These are phyloP conservation scores for Crioceris asparagi DNA, from an alignment of 2,888 invertebrate species.

Conservation along the genomic window DNA sequence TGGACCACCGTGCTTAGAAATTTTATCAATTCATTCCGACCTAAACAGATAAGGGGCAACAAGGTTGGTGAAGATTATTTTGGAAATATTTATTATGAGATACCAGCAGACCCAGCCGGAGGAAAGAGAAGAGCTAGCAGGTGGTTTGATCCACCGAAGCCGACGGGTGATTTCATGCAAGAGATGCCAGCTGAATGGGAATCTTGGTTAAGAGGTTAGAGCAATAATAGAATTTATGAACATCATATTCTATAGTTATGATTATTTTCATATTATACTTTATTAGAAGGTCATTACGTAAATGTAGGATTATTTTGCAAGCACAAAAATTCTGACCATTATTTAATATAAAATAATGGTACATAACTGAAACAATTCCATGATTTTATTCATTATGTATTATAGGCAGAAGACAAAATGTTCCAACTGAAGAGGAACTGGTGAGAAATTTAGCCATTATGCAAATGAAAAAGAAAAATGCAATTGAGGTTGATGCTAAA, in stretches of 20 bases:
- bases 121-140: conserved; percentile 56
- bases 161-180: conserved; percentile 54
- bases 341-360: too few relatives aligned
- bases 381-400: conserved; percentile 6
- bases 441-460: conserved; percentile 58
- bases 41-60: conserved; percentile 44
- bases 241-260: too few relatives aligned
- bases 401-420: conserved; percentile 38
- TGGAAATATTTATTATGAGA: conserved; percentile 76
- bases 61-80: conserved; percentile 63
- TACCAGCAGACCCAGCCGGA: conserved; percentile 52
- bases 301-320: too few relatives aligned
- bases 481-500: conserved; percentile 53
- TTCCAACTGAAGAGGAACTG: conserved; percentile 66
- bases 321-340: too few relatives aligned
- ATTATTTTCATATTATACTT: too few relatives aligned
- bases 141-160: conserved; percentile 58
- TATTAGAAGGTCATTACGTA: too few relatives aligned
- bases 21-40: conserved; percentile 53
- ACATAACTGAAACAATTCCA: not conserved
- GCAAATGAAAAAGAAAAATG: conserved; percentile 63
- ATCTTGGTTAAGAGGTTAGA: conserved; percentile 59
- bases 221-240: conserved; percentile 31
- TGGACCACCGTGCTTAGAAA: conserved; percentile 43
- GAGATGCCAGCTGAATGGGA: conserved; percentile 83